These are phyloP conservation scores for Oncorhynchus keta DNA, from an alignment of 2,113 vertebrate genomes.

Conservation along the genomic window DNA sequence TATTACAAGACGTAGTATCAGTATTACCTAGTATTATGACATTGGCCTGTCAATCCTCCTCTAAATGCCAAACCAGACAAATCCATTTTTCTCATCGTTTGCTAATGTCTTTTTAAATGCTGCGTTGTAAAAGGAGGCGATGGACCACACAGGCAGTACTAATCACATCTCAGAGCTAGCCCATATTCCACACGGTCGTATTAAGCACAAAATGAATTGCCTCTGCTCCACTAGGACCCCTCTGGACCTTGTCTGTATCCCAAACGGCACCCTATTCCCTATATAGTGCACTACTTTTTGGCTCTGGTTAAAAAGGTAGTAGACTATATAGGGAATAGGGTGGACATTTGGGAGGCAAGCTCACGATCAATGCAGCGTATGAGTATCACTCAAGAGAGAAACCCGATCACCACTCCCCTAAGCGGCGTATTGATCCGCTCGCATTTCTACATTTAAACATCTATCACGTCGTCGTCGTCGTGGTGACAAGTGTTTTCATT, in stretches of 20 bases:
- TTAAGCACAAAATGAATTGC: constrained; percentile 61
- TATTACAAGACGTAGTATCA: constrained; percentile 39
- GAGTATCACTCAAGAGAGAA: constrained; percentile 57
- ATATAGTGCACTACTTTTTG: too few species aligned
- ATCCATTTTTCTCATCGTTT: constrained; percentile 42
- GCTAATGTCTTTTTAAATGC: constrained; percentile 51
- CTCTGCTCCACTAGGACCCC: constrained; percentile 33
- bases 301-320: too few species aligned
- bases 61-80: constrained; percentile 30
- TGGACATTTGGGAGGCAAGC: too few species aligned
- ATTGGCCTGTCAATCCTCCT: constrained; percentile 46
- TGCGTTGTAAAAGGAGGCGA: constrained; percentile 7
- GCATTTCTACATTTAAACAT: constrained; percentile 51
- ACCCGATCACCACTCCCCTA: constrained; percentile 37
- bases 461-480: constrained; percentile 49
- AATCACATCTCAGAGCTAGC: constrained; percentile 58
- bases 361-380: constrained; percentile 22
- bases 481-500: constrained; percentile 22
- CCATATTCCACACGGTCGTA: constrained; percentile 37
- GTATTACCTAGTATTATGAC: constrained; percentile 40
- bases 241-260: not conserved
- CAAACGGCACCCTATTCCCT: too few species aligned
- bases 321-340: too few species aligned
- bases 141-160: constrained; percentile 47
- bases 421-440: constrained; percentile 50